phyloP scores from a whole-genome alignment of 2,113 vertebrate species.

The Callithrix jacchus region DNA sequence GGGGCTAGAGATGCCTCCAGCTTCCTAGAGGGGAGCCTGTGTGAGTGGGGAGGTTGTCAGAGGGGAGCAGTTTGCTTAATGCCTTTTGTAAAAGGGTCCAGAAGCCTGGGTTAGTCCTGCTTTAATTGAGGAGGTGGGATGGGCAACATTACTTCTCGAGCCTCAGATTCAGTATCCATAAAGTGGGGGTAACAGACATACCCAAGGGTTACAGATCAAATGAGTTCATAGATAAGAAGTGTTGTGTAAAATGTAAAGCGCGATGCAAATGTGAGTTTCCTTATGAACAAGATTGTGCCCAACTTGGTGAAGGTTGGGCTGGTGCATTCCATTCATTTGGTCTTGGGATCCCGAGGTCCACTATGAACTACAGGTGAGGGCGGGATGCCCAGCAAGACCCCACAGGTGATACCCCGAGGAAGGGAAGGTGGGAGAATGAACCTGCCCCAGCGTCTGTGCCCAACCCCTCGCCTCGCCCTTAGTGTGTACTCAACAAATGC shows the following conservation, averaged over 20 bases:
- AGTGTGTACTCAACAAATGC: no score
- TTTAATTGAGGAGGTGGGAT: neutral
- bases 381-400: neutral
- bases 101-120: neutral
- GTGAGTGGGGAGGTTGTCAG: neutral
- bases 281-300: neutral
- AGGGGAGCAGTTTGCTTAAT: neutral
- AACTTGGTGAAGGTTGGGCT: neutral
- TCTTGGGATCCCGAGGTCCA: neutral
- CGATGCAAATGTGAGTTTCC: neutral
- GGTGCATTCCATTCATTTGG: neutral
- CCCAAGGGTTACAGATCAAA: neutral
- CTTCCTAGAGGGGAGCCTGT: neutral
- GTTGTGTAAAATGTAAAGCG: neutral
- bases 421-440: neutral
- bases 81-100: neutral
- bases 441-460: neutral
- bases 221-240: neutral
- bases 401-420: fast-evolving
- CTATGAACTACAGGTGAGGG: neutral
- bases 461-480: neutral
- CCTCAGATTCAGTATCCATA: neutral
- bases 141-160: neutral
- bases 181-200: neutral
- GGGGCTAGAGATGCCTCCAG: neutral